Base-by-base conservation (phyloP, 1,140 invertebrate genomes). In the Helicoverpa armigera region DNA sequence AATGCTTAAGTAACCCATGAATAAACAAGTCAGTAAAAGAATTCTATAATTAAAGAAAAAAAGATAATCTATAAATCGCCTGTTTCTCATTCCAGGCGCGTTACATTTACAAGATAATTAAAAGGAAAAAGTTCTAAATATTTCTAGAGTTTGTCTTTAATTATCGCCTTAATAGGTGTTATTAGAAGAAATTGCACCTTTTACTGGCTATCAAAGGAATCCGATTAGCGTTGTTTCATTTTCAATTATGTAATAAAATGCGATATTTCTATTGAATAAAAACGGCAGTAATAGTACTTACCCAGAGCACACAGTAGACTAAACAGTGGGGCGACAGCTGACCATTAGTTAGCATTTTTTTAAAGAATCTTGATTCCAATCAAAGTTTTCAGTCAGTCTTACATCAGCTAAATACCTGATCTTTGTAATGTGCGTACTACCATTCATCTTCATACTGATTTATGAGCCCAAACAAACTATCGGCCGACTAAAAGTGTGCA, bases 211-310 rank as follows among this genome's bases (percentile, higher is more conserved):
- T 67, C 18, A 67, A 67, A 67, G 16, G 35, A 67, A 67, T 48
- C 48, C 18, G 35, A 67, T 50, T 67, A 65, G 14, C 16, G 10
- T 9, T 50, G 35, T 50, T 67, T 18, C n/a, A 11, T 69, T 23
- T 69, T 11, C 14, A 67, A 67, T 67, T 67, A 18, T 48, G 63
- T 67, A 67, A 67, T 10, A 67, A 61, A 61, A 61, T 61, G 58
- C 23, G 23, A 61, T 61, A 13, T 61, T 61, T 31, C 23, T 31
- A 31, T 61, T 13, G 2, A 3, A 29, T 13, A 31, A 16, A 50
- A 18, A 67, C 48, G 13, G 29, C n/a, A 4, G 14, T 13, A 23
- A 23, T 0, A 23, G 23, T 23, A 23, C n/a, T n/a, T n/a, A 23
- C 23, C 23, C n/a, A n/a, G n/a, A n/a, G 2, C 23, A 23, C 23